These are phyloP conservation scores for Lumbricus terrestris DNA, from an alignment of 2,888 invertebrate species.

Conservation along the genomic window DNA sequence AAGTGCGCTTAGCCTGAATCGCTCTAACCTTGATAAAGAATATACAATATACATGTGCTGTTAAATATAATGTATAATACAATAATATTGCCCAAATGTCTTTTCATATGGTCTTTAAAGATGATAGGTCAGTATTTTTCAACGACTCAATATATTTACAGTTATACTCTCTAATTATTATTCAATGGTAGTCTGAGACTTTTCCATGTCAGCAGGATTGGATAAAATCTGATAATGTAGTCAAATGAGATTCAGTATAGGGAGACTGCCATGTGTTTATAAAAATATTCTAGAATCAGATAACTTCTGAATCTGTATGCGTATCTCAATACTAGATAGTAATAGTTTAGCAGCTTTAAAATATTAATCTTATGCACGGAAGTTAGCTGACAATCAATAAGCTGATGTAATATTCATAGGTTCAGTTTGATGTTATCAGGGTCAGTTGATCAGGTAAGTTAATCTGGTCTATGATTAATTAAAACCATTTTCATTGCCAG, in stretches of 20 bases:
- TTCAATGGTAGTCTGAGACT: background rate
- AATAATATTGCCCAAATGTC: too few relatives aligned
- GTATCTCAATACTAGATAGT: too few relatives aligned
- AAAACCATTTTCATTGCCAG: background rate
- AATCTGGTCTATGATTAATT: too few relatives aligned
- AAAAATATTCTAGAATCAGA: background rate
- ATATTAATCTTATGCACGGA: background rate
- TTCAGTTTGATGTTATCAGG: background rate
- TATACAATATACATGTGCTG: too few relatives aligned
- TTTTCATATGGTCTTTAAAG: background rate
- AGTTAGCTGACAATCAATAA: background rate
- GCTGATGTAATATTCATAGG: background rate
- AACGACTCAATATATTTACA: background rate
- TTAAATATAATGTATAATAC: background rate
- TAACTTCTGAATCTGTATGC: too few relatives aligned
- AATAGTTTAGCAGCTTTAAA: background rate
- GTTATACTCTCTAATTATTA: background rate
- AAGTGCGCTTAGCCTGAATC: background rate
- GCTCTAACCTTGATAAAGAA: background rate
- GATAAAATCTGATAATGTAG: background rate
- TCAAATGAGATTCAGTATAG: background rate
- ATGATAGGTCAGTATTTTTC: background rate
- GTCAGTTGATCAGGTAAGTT: too few relatives aligned
- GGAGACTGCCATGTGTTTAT: background rate
- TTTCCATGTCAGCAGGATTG: background rate